Base-by-base conservation (phyloP, 1,140 invertebrate genomes). In the Brachionus rubens region DNA sequence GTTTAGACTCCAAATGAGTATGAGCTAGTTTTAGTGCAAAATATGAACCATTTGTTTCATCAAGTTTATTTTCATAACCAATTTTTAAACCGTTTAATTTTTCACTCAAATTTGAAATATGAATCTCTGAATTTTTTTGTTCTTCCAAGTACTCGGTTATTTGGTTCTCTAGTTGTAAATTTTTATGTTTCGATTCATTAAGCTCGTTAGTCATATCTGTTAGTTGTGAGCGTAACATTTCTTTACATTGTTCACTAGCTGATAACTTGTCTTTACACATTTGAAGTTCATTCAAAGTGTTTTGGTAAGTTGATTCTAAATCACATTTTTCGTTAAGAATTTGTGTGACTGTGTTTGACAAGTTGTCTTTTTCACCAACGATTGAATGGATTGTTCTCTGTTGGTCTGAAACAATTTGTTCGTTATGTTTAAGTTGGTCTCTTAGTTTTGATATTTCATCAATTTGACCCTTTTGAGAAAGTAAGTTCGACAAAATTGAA, bases 21-120 rank as follows among this genome's bases (percentile, higher is more conserved):
- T 72, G 43, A 7, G 68, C 68, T 24, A 72, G 14, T 24, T 72
- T 72, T n/a, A 72, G 47, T 50, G 68, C 68, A 54, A 50, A 72
- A 24, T 72, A 72, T 1, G 68, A 72, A 41, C 68, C 68, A 54
- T 48, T 70, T 16, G 46, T 10, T 70, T 70, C 65, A 16, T 47
- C 33, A 3, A 70, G n/a, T 47, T 70, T 70, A 10, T 47, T 28
- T 3, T 70, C 65, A 24, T 70, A 70, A 24, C 47, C 40, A 14
- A 26, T 19, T 21, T 70, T 70, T 7, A 70, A 26, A n/a, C 16
- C 16, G 6, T 70, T 19, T 1, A 70, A 33, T 70, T 70, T 50
- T n/a, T 59, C 54, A 40, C 36, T 59, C 10, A 54, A 54, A 4
- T 54, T 28, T 14, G 52, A 28, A 24, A 54, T 4, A 7, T 54